Percentiles rank a stretch among this genome's conserved stretches.
These are phyloP conservation scores for Eubasilissa splendida DNA, from an alignment of 2,888 invertebrate genomes.

Conservation along the genomic window DNA sequence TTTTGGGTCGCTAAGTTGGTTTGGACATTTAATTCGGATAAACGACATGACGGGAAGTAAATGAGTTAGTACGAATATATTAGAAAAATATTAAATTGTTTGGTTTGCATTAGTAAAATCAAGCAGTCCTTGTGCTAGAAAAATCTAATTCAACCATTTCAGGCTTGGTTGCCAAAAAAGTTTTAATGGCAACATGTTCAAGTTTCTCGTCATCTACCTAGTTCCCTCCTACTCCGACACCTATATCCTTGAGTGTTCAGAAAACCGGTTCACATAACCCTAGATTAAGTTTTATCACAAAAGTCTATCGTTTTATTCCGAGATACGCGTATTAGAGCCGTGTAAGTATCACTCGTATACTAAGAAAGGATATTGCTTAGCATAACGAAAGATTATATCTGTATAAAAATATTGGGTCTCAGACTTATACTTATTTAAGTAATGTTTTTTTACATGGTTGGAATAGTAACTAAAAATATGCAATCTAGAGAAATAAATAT, in stretches of 20 bases:
- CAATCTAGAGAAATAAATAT: no score
- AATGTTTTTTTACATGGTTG: no score
- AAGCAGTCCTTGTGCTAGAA: no score
- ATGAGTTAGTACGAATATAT: no score
- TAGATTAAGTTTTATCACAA: slow-evolving; percentile 27
- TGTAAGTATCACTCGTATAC: neutral
- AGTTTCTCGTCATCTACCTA: neutral
- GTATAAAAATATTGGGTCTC: neutral
- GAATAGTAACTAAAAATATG: no score
- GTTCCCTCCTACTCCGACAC: neutral
- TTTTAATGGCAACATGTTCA: neutral
- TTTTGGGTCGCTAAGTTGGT: no score
- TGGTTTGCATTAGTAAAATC: no score
- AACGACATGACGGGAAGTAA: no score
- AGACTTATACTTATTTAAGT: no score
- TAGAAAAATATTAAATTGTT: no score
- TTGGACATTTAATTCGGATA: no score
- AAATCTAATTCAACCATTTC: neutral
- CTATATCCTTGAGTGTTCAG: slow-evolving; percentile 8
- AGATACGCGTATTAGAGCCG: neutral
- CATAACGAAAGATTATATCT: neutral
- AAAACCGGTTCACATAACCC: slow-evolving; percentile 18
- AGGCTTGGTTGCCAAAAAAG: neutral
- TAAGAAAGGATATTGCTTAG: neutral
- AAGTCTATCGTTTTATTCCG: slow-evolving; percentile 16